Conservation (phyloP, 2,797 vertebrate genomes). For the Echeneis naucrates region DNA sequence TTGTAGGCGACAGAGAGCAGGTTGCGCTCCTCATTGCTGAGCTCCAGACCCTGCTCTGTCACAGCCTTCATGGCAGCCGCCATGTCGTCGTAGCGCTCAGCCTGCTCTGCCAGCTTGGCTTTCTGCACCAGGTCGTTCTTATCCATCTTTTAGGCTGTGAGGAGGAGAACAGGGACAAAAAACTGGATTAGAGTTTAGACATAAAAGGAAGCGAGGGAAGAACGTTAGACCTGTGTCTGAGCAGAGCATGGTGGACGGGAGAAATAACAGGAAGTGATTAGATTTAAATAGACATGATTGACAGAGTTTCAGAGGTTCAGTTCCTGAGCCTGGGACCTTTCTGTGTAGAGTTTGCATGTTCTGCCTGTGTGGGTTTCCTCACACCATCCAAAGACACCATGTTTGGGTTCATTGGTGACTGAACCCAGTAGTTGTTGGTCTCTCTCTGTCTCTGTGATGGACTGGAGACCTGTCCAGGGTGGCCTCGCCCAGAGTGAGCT, state of each 20-base stretch:
- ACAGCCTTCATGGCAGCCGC: constrained; percentile 95
- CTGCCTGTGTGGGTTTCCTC: too few relatives aligned
- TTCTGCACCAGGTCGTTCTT: constrained; percentile 97
- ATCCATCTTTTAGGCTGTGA: constrained; percentile 74
- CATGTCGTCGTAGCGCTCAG: constrained; percentile 99
- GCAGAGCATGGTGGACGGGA: background rate
- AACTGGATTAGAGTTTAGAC: constrained; percentile 10
- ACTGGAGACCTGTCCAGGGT: too few relatives aligned
- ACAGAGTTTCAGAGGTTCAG: too few relatives aligned
- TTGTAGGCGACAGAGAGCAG: constrained; percentile 98
- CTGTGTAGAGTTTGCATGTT: too few relatives aligned
- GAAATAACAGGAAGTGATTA: background rate
- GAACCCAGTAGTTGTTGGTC: too few relatives aligned
- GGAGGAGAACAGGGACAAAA: constrained; percentile 12
- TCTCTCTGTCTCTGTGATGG: too few relatives aligned
- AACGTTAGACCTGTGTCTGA: background rate
- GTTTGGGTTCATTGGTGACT: too few relatives aligned
- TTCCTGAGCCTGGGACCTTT: too few relatives aligned
- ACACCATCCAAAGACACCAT: too few relatives aligned
- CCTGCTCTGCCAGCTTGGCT: constrained; percentile 98
- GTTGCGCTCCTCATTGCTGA: constrained; percentile 97
- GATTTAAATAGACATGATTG: too few relatives aligned
- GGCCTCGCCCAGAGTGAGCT: too few relatives aligned
- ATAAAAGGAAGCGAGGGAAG: background rate
- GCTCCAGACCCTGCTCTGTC: constrained; percentile 91